phyloP scores from a whole-genome alignment of 2,888 invertebrate species.

The Embidobia sp. region DNA sequence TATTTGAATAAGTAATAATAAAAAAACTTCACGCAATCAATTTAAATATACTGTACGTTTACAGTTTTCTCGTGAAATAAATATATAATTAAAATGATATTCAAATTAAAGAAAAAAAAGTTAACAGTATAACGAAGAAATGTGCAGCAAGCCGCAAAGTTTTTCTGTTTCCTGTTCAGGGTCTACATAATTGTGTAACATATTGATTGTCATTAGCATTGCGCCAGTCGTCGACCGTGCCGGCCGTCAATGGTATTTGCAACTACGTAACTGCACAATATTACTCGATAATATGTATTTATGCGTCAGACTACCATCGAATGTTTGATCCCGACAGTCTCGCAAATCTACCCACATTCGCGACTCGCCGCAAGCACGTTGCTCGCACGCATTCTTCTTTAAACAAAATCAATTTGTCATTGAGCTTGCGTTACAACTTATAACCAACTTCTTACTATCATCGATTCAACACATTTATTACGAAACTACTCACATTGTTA shows the following conservation, averaged over 20 bases:
- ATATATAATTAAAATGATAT: too few species aligned
- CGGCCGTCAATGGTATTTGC: constrained; percentile 31
- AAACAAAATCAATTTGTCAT: constrained; percentile 73
- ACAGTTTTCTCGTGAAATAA: too few species aligned
- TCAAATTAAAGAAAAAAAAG: too few species aligned
- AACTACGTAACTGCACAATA: constrained; percentile 15
- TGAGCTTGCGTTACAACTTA: constrained; percentile 74
- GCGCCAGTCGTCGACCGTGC: constrained; percentile 52
- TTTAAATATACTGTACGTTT: too few species aligned
- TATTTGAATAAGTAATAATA: too few species aligned
- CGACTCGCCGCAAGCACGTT: constrained; percentile 51
- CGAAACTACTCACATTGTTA: constrained; percentile 29
- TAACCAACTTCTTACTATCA: constrained; percentile 72
- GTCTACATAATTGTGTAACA: constrained; percentile 54
- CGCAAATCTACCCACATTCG: constrained; percentile 12
- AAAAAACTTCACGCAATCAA: too few species aligned
- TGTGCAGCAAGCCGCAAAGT: too few species aligned
- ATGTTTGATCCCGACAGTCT: constrained; percentile 3
- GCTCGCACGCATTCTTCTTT: constrained; percentile 64
- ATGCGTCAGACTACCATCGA: constrained; percentile 13
- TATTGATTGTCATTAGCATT: constrained; percentile 59
- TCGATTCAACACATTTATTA: constrained; percentile 60
- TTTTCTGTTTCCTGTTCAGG: constrained; percentile 40
- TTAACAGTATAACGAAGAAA: too few species aligned
- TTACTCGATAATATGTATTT: constrained; percentile 33